A percentile compares a stretch with the other conserved stretches of the same genome.
Conservation (phyloP, 2,888 invertebrate genomes). For the Fissipunctia ypsillon region DNA sequence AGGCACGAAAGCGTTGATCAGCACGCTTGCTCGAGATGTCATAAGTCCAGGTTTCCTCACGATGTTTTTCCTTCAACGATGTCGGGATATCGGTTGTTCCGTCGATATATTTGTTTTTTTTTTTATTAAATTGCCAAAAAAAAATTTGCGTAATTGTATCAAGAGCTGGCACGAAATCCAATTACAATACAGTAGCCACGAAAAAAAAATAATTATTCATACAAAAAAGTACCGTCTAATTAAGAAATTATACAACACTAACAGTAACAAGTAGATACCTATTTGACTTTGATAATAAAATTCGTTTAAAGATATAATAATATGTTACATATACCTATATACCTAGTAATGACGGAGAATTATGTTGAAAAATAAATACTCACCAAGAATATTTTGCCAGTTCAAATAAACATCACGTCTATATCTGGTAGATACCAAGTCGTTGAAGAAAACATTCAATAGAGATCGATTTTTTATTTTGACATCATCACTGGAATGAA, state of each 20-base stretch:
- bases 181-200: background rate
- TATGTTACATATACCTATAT: background rate
- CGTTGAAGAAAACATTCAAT: constrained; percentile 92
- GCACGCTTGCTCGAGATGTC: background rate
- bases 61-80: background rate
- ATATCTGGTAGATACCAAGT: constrained; percentile 92
- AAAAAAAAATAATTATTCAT: background rate
- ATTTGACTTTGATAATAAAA: constrained; percentile 19
- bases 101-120: background rate
- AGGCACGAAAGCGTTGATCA: background rate
- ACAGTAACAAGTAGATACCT: constrained; percentile 2
- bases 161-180: background rate
- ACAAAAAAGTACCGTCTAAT: background rate
- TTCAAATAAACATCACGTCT: constrained; percentile 92
- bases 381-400: constrained; percentile 93
- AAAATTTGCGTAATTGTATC: background rate
- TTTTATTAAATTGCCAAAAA: background rate
- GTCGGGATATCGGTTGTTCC: background rate
- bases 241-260: constrained; percentile 1
- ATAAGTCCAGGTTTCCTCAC: background rate
- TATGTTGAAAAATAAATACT: constrained; percentile 64
- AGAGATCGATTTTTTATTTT: constrained; percentile 89
- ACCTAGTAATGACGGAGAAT: constrained; percentile 21
- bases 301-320: constrained; percentile 16
- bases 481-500: constrained; percentile 82